A percentile compares a stretch with the other conserved stretches of the same genome.
These are phyloP conservation scores for Pseudopipra pipra DNA, from an alignment of 2,113 vertebrate genomes.

Conservation along the genomic window DNA sequence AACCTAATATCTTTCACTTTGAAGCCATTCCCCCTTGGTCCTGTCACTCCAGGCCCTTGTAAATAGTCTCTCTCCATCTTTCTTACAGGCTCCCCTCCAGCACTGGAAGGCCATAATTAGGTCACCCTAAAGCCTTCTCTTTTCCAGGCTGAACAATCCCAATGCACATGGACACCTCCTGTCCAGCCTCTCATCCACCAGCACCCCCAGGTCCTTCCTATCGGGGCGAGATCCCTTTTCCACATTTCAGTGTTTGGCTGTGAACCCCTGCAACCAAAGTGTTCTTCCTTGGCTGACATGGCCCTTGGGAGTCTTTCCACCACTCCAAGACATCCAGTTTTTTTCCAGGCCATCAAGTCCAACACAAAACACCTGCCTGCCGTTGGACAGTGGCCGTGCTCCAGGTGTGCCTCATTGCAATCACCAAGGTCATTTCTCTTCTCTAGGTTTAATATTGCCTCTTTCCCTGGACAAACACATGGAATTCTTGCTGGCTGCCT, in stretches of 20 bases:
- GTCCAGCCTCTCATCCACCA: neutral
- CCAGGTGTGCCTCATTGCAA: neutral
- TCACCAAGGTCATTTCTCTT: neutral
- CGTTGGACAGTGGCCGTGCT: too few species aligned
- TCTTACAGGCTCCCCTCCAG: neutral
- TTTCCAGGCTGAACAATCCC: neutral
- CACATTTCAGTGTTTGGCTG: neutral
- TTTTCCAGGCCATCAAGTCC: rapidly evolving
- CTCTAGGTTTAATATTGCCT: neutral
- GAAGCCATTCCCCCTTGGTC: neutral
- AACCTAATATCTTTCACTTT: neutral
- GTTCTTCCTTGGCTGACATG: neutral
- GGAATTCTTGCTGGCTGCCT: neutral
- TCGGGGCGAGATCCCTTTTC: neutral
- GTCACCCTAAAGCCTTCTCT: neutral
- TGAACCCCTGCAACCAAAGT: neutral
- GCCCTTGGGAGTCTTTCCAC: neutral
- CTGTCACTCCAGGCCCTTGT: neutral
- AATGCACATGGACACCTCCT: neutral
- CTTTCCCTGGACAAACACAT: neutral
- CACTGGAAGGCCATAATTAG: neutral
- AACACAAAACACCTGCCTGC: neutral
- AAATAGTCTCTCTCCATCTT: neutral
- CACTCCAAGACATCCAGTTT: neutral
- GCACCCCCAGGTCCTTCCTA: neutral